phyloP scores from a whole-genome alignment of 2,797 vertebrate genomes.

The Anolis apletophallus region DNA sequence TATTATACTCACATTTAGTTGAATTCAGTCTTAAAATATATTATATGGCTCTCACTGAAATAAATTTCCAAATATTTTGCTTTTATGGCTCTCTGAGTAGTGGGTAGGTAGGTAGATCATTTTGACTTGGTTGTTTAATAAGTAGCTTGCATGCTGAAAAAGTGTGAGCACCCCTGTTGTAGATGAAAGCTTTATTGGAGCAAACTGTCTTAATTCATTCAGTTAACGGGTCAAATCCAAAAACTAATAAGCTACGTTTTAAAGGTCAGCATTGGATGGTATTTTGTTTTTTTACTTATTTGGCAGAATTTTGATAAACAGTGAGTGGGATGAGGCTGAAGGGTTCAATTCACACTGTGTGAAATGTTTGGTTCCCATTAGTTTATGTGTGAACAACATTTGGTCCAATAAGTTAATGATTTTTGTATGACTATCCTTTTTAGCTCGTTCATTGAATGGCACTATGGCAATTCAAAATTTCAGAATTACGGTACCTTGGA shows the following conservation, averaged over 20 bases:
- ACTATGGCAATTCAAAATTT: background rate
- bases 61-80: no score
- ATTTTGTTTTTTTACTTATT: constrained; percentile 39
- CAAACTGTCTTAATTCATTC: constrained; percentile 46
- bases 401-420: background rate
- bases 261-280: constrained; percentile 31
- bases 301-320: constrained; percentile 18
- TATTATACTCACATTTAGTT: no score
- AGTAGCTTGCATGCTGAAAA: no score
- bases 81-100: no score
- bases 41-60: no score
- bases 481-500: background rate
- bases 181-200: constrained; percentile 33
- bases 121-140: no score
- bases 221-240: constrained; percentile 39
- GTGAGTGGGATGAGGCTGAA: constrained; percentile 18
- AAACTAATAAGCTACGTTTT: background rate
- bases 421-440: background rate
- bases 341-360: background rate
- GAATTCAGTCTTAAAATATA: no score
- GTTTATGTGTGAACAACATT: background rate
- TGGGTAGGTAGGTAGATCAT: no score
- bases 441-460: background rate
- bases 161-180: no score
- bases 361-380: background rate